Conservation (phyloP, 1,140 invertebrate genomes). For the Copidosoma floridanum region DNA sequence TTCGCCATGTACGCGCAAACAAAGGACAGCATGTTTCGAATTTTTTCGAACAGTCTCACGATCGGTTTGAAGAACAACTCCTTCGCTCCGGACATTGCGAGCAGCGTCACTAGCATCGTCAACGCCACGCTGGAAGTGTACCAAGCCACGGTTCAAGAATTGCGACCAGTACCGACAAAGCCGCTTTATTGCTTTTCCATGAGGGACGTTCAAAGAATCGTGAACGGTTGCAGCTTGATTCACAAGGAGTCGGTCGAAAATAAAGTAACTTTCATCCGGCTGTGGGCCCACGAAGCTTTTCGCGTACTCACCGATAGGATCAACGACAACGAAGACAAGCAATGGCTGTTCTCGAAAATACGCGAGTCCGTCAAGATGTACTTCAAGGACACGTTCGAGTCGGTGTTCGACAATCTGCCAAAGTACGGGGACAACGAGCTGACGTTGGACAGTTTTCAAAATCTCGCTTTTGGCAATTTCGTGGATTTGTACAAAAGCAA, state of each 20-base stretch:
- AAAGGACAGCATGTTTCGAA: slow-evolving; percentile 63
- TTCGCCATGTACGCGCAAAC: slow-evolving; percentile 63
- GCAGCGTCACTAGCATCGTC: slow-evolving; percentile 61
- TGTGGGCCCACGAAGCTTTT: slow-evolving; percentile 72
- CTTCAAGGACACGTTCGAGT: slow-evolving; percentile 61
- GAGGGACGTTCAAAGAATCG: slow-evolving; percentile 62
- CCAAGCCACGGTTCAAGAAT: slow-evolving; percentile 53
- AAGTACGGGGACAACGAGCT: slow-evolving; percentile 51
- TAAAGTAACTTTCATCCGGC: slow-evolving; percentile 54
- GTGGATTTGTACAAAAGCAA: slow-evolving; percentile 55
- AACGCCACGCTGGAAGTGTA: slow-evolving; percentile 65
- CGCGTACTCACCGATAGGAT: slow-evolving; percentile 71
- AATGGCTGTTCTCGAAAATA: slow-evolving; percentile 61
- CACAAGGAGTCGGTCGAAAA: slow-evolving; percentile 65
- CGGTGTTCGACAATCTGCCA: slow-evolving; percentile 50
- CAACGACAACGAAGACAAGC: slow-evolving; percentile 58
- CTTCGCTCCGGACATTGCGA: slow-evolving; percentile 62
- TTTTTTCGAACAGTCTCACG: slow-evolving; percentile 63
- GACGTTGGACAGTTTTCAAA: slow-evolving; percentile 59
- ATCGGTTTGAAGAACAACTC: slow-evolving; percentile 60
- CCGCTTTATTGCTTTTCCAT: slow-evolving; percentile 70
- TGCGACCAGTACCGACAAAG: slow-evolving; percentile 63
- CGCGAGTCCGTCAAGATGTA: slow-evolving; percentile 53
- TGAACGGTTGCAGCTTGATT: slow-evolving; percentile 65
- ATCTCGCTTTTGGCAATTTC: slow-evolving; percentile 67